These are phyloP conservation scores for Cyclina sinensis DNA, from an alignment of 1,140 invertebrate species.

Conservation along the genomic window DNA sequence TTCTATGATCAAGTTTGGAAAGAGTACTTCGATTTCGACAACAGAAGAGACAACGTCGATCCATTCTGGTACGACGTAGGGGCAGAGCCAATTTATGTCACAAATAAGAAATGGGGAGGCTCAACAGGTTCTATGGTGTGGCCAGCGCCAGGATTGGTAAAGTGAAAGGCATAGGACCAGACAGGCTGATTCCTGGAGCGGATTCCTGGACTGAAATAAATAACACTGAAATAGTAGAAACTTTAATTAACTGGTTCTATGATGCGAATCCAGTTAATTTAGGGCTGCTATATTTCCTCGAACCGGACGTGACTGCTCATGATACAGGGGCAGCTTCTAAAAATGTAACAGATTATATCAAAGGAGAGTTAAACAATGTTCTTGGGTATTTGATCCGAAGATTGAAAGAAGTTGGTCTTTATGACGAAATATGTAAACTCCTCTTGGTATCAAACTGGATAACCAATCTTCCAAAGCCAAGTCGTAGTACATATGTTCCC, in stretches of 20 bases:
- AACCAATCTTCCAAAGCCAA: background rate
- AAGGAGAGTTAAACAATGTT: constrained; percentile 45
- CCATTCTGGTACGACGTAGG: constrained; percentile 74
- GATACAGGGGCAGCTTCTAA: constrained; percentile 77
- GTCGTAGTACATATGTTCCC: constrained; percentile 13
- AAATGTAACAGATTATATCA: constrained; percentile 70
- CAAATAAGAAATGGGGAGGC: constrained; percentile 71
- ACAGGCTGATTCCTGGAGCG: constrained; percentile 69
- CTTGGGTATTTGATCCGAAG: constrained; percentile 76
- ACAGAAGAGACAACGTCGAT: constrained; percentile 74
- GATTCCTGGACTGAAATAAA: constrained; percentile 28
- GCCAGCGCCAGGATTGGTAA: constrained; percentile 49
- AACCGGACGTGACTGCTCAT: constrained; percentile 90
- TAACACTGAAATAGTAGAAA: constrained; percentile 89
- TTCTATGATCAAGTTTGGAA: constrained; percentile 88
- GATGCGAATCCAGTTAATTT: constrained; percentile 88
- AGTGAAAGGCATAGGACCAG: constrained; percentile 57
- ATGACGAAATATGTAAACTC: constrained; percentile 85
- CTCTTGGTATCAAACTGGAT: constrained; percentile 12
- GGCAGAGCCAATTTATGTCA: constrained; percentile 82
- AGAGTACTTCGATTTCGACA: constrained; percentile 81
- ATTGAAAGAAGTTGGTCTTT: constrained; percentile 81
- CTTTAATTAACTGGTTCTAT: constrained; percentile 90
- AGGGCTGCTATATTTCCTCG: constrained; percentile 91
- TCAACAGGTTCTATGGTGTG: constrained; percentile 68